A percentile compares a stretch with the other conserved stretches of the same genome.
Evolutionary conservation across 2,797 vertebrate species (phyloP).

Genomic region (Choloepus didactylus): DNA sequence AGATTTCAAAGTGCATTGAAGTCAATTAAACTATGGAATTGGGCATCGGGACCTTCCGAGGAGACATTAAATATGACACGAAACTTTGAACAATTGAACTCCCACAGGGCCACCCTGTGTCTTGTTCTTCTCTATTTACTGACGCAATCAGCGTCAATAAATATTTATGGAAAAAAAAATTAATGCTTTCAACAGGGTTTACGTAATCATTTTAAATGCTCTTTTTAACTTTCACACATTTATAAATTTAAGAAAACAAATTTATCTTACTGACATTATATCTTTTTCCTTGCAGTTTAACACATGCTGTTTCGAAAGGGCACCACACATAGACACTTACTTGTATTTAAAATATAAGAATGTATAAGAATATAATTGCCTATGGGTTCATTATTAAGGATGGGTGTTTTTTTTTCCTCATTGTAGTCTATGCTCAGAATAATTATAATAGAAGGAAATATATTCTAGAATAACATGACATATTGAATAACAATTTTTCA

Average conservation of each 20-base stretch:
- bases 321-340: neutral
- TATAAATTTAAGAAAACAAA: neutral
- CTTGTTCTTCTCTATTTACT: neutral
- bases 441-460: neutral
- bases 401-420: neutral
- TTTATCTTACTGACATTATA: neutral
- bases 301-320: neutral
- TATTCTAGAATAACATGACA: fast-evolving
- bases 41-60: neutral
- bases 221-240: neutral
- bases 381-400: fast-evolving
- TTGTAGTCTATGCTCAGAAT: neutral
- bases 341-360: neutral
- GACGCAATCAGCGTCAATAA: neutral
- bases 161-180: neutral
- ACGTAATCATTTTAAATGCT: no score
- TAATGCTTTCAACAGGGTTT: neutral
- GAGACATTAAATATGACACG: neutral
- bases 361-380: neutral
- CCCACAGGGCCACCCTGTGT: neutral
- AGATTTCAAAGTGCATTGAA: neutral
- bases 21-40: no score
- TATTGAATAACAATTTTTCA: neutral
- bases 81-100: neutral
- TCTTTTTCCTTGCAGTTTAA: neutral